These are phyloP conservation scores for Cyclina sinensis DNA, from an alignment of 1,140 invertebrate genomes.

Conservation along the genomic window DNA sequence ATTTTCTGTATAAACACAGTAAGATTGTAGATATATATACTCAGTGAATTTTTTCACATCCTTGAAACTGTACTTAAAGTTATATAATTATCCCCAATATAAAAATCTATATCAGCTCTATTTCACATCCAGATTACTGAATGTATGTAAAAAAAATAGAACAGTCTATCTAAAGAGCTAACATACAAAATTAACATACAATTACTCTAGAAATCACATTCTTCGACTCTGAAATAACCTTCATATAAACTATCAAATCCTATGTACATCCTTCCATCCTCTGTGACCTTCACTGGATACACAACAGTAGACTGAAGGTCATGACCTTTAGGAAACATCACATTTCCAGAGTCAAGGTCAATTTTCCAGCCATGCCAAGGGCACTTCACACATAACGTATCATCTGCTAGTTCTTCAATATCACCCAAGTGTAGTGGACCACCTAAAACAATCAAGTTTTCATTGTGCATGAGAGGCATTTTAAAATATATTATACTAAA, in stretches of 20 bases:
- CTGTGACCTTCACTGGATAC: conserved; percentile 71
- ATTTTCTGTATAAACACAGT: too few relatives aligned
- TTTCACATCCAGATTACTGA: too few relatives aligned
- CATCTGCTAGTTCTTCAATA: conserved; percentile 78
- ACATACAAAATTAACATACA: neutral
- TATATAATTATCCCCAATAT: too few relatives aligned
- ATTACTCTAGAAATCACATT: conserved; percentile 39
- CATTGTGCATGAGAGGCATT: too few relatives aligned
- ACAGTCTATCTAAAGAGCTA: too few relatives aligned
- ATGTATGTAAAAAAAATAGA: too few relatives aligned
- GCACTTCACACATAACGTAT: conserved; percentile 78
- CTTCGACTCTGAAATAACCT: conserved; percentile 45
- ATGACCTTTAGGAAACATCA: conserved; percentile 63
- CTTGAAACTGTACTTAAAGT: too few relatives aligned
- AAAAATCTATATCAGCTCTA: too few relatives aligned
- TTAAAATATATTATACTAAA: too few relatives aligned
- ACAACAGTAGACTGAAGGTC: conserved; percentile 52
- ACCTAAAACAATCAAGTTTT: too few relatives aligned
- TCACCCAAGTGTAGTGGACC: conserved; percentile 83
- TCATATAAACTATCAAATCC: conserved; percentile 68
- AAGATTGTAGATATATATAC: too few relatives aligned
- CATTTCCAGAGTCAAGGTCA: conserved; percentile 73
- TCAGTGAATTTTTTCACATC: too few relatives aligned
- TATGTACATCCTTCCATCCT: conserved; percentile 69
- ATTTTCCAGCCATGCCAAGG: conserved; percentile 83